Evolutionary conservation across 2,113 vertebrate genomes (phyloP).

Genomic region (Coracopsis vasa): DNA sequence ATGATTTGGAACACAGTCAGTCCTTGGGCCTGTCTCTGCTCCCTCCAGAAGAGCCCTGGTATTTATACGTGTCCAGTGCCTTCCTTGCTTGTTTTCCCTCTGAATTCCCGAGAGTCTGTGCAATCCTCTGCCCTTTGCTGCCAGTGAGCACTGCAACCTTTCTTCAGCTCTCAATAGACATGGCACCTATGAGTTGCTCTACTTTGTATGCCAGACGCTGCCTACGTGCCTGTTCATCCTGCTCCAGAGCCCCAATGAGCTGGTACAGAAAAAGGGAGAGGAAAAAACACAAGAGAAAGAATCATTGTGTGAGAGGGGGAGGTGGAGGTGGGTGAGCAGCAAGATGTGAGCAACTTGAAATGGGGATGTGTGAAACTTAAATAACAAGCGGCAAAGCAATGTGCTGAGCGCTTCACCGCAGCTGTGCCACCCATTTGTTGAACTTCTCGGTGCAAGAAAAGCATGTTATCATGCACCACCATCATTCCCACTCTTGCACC

Average conservation of each 20-base stretch:
- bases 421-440: not conserved
- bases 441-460: not conserved
- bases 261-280: slow-evolving; percentile 18
- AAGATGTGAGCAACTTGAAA: not conserved
- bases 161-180: slow-evolving; percentile 96
- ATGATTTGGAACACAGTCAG: not conserved
- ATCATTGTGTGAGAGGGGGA: not conserved
- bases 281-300: not conserved
- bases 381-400: not conserved
- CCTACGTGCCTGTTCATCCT: slow-evolving; percentile 92
- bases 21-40: slow-evolving; percentile 7
- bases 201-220: slow-evolving; percentile 95
- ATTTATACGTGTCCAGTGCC: not conserved
- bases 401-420: not conserved
- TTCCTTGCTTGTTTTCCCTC: slow-evolving; percentile 50
- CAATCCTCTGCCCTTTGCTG: slow-evolving; percentile 37
- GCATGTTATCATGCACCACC: not conserved
- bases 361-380: not conserved
- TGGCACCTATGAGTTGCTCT: slow-evolving; percentile 92
- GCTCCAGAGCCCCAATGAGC: slow-evolving; percentile 92
- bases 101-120: slow-evolving; percentile 7
- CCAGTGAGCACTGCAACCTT: not conserved
- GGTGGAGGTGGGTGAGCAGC: not conserved
- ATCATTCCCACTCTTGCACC: not conserved
- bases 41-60: not conserved